Conservation (phyloP, 2,888 invertebrate genomes). For the Chouioia cunea region DNA sequence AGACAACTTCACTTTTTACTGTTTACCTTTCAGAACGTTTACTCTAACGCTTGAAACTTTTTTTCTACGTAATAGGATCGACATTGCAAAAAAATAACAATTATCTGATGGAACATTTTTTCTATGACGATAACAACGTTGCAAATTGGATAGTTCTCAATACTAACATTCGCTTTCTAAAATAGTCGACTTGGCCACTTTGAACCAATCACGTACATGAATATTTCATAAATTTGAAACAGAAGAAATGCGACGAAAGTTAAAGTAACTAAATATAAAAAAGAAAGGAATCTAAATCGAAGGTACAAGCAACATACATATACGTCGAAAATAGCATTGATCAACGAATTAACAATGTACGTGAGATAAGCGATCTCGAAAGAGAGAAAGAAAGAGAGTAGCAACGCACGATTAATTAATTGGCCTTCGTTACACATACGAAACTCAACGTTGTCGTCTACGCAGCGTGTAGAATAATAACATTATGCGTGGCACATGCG, state of each 20-base stretch:
- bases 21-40: too few species aligned
- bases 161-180: neutral
- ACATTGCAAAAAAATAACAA: too few species aligned
- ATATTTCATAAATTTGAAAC: conserved; percentile 29
- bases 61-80: too few species aligned
- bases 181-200: neutral
- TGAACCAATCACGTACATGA: conserved; percentile 30
- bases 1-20: too few species aligned
- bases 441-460: neutral
- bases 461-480: conserved; percentile 2
- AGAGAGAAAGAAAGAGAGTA: neutral
- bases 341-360: conserved; percentile 9
- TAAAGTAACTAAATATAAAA: neutral
- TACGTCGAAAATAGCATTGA: neutral
- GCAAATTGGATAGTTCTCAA: neutral
- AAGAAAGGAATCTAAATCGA: conserved; percentile 7
- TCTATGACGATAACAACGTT: too few species aligned
- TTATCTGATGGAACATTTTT: too few species aligned
- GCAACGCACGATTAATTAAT: neutral
- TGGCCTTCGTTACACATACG: neutral
- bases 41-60: too few species aligned
- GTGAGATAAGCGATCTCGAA: conserved; percentile 4
- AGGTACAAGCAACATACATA: neutral
- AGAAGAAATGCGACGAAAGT: neutral
- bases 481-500: neutral